Evolutionary conservation across 1,140 invertebrate genomes (phyloP).

Genomic region (Drosophila bocqueti): DNA sequence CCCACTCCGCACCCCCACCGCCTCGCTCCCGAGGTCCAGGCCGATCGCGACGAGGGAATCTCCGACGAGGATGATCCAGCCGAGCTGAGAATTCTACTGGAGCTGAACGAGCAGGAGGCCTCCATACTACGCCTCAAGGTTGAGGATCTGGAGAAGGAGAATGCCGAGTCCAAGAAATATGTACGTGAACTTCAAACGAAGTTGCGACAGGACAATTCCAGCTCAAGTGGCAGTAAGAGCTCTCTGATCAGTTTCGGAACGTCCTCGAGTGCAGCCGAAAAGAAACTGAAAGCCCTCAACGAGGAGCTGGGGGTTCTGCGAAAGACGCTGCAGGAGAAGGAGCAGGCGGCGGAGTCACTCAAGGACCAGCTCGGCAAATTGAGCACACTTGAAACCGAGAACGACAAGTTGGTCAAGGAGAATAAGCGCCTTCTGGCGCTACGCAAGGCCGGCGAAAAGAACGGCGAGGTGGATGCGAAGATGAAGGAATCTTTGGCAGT

Average conservation of each 20-base stretch:
- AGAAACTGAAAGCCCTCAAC: constrained; percentile 90
- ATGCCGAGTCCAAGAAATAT: constrained; percentile 90
- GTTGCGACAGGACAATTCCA: constrained; percentile 85
- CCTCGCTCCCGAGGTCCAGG: constrained; percentile 88
- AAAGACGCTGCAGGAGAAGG: constrained; percentile 93
- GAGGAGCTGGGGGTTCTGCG: constrained; percentile 90
- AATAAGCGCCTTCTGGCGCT: constrained; percentile 87
- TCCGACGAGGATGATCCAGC: constrained; percentile 91
- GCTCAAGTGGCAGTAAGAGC: constrained; percentile 67
- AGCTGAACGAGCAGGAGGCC: constrained; percentile 95
- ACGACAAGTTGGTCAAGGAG: constrained; percentile 90
- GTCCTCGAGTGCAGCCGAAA: constrained; percentile 86
- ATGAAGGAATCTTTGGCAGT: constrained; percentile 66
- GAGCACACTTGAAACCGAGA: constrained; percentile 89
- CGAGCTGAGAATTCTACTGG: constrained; percentile 92
- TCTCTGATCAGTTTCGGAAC: constrained; percentile 54
- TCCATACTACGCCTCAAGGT: constrained; percentile 92
- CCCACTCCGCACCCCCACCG: constrained; percentile 88
- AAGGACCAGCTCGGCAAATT: constrained; percentile 90
- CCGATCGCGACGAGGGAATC: constrained; percentile 90
- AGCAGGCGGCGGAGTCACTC: constrained; percentile 91
- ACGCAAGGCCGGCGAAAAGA: constrained; percentile 63
- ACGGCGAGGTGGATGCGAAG: constrained; percentile 58
- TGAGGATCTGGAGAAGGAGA: constrained; percentile 93
- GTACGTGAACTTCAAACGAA: constrained; percentile 92